Evolutionary conservation across 2,888 invertebrate genomes (phyloP), one percentile per base, ranked within the genome.

Genomic region (Pimpla rufipes): DNA sequence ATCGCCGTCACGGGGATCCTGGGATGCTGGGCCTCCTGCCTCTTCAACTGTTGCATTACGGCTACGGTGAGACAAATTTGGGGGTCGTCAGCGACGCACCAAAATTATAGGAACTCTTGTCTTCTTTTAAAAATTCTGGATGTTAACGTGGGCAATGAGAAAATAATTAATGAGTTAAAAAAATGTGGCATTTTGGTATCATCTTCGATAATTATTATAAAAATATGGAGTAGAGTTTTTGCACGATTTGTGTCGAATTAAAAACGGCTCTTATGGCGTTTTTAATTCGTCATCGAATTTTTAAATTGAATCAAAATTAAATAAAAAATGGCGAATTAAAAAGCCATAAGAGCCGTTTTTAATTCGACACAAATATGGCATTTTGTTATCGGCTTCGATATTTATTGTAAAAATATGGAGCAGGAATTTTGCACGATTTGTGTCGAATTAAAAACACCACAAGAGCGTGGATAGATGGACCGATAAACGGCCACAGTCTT

Each of bases 1-100:
- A 95, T 97, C 70, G 95, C 96, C 74, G 94, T 96, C 6, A 95
- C 96, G 0, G 96, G 96, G 3, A 95, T 97, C 62, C 93, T 97
- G 21, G 97, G 97, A 66, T 97, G 97, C 92, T 97, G 97, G 97
- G 97, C 97, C 0, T 96, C 96, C 0, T 97, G 96, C 89, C 94
- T 97, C 88, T 96, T 96, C 86, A 97, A 96, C 88, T 97, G 96
- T 89, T 95, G 95, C 87, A 95, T 96, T 85, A 94, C 97, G n/a
- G 95, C 95, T 74, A 92, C 96, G 83, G 96, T 96, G 94, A 95
- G 95, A 93, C 64, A 59, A 29, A 55, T 18, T 35, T 8, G 3
- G n/a, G 13, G 21, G 10, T 21, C 0, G 6, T 52, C 21, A 1
- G 10, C 21, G 21, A 8, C 5, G 5, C 29, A 10, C 10, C 8